A percentile compares a stretch with the other conserved stretches of the same genome.
Evolutionary conservation across 2,797 vertebrate genomes (phyloP).

Genomic region (Mionectes olivaceus): DNA sequence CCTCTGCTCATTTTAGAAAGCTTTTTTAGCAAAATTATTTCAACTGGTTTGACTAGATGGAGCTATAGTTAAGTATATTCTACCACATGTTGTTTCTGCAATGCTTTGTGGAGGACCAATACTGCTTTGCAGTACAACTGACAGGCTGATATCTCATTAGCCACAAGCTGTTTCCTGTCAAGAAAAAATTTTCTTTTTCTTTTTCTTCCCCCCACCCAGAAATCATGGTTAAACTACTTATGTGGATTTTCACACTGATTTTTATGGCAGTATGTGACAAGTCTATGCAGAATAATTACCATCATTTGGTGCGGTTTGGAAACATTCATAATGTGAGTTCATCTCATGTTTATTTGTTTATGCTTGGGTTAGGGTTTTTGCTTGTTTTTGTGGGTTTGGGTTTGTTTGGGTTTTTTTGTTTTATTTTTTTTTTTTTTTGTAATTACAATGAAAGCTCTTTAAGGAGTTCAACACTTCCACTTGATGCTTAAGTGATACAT

Average conservation of each 20-base stretch:
- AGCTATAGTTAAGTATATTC: not conserved
- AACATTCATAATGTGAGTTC: not conserved
- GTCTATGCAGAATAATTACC: not conserved
- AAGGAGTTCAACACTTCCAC: constrained; percentile 7
- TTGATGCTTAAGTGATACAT: not conserved
- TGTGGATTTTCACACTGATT: not conserved
- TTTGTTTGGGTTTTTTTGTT: not conserved
- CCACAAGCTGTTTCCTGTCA: constrained; percentile 7
- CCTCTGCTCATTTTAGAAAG: not conserved
- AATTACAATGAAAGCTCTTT: constrained; percentile 16
- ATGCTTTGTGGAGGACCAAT: not conserved
- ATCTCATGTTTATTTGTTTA: not conserved
- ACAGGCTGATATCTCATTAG: not conserved
- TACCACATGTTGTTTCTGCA: not conserved
- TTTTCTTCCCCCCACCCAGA: not conserved
- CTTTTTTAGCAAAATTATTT: not conserved
- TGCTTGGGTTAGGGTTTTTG: not conserved
- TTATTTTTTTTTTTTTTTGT: not conserved
- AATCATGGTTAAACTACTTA: not conserved
- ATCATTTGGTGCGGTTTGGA: constrained; percentile 1
- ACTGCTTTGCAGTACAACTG: not conserved
- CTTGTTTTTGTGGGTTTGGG: not conserved
- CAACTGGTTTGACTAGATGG: not conserved
- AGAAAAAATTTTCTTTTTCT: not conserved
- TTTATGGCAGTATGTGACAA: not conserved